Evolutionary conservation across 2,888 invertebrate genomes (phyloP).

Genomic region (Platerodrilus igneus): DNA sequence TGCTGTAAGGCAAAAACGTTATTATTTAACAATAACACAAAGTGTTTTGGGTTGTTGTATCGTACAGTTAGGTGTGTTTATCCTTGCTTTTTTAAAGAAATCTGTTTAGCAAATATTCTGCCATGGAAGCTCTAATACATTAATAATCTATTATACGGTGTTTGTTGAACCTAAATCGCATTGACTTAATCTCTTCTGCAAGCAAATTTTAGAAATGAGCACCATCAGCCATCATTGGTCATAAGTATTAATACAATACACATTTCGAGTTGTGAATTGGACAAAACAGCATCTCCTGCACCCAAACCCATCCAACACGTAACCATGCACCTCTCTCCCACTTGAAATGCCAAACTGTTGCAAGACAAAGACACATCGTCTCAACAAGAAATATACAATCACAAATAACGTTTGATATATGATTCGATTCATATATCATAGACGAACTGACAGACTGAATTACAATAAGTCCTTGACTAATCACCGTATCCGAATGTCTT

Average conservation of each 20-base stretch:
- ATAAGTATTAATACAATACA: slow-evolving; percentile 23
- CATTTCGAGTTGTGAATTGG: slow-evolving; percentile 25
- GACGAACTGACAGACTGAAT: slow-evolving; percentile 41
- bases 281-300: slow-evolving; percentile 25
- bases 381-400: slow-evolving; percentile 7
- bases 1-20: no score
- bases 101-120: no score
- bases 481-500: slow-evolving; percentile 40
- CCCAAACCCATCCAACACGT: slow-evolving; percentile 15
- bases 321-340: slow-evolving; percentile 8
- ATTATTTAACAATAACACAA: no score
- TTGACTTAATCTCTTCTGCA: no score
- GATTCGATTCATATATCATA: slow-evolving; percentile 45
- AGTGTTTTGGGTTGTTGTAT: no score
- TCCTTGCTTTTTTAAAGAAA: no score
- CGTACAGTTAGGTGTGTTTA: no score
- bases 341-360: slow-evolving; percentile 1
- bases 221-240: slow-evolving; percentile 24
- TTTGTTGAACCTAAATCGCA: no score
- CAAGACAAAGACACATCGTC: slow-evolving; percentile 11
- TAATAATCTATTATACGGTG: no score
- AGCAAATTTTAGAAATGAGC: no score
- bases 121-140: no score
- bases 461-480: slow-evolving; percentile 44
- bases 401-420: slow-evolving; percentile 43